phyloP scores from a whole-genome alignment of 1,140 invertebrate species.

The Drosophila obscura region DNA sequence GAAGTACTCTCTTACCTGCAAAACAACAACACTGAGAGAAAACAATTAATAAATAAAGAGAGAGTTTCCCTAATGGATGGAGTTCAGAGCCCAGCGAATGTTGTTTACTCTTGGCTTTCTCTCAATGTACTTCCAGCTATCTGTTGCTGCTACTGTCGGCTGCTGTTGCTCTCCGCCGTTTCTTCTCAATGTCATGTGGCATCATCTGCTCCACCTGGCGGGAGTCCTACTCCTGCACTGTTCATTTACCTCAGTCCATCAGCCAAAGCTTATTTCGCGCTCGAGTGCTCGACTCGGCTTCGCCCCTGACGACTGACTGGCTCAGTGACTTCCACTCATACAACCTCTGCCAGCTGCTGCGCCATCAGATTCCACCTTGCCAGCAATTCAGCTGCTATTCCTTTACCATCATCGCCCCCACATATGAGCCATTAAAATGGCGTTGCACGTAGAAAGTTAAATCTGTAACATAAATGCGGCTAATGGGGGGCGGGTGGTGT shows the following conservation, averaged over 20 bases:
- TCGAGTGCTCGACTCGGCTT: slow-evolving; percentile 42
- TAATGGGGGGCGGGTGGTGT: slow-evolving; percentile 4
- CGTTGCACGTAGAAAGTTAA: slow-evolving; percentile 58
- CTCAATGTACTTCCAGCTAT: slow-evolving; percentile 17
- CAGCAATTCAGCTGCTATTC: slow-evolving; percentile 24
- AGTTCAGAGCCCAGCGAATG: too few relatives aligned
- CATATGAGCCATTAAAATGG: slow-evolving; percentile 63
- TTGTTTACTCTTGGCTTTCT: neutral
- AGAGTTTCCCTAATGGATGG: too few relatives aligned
- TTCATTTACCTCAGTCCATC: slow-evolving; percentile 75
- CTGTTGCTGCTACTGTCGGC: slow-evolving; percentile 22
- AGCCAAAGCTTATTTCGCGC: slow-evolving; percentile 75
- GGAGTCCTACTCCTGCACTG: slow-evolving; percentile 36
- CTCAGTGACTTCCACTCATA: slow-evolving; percentile 3
- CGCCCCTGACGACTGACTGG: slow-evolving; percentile 15
- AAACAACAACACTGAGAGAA: slow-evolving; percentile 1
- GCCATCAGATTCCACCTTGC: slow-evolving; percentile 1
- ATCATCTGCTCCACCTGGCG: slow-evolving; percentile 51
- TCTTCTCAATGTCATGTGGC: slow-evolving; percentile 51
- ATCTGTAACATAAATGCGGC: slow-evolving; percentile 58
- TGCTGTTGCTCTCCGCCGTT: slow-evolving; percentile 40
- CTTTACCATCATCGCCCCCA: neutral
- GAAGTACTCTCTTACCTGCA: neutral
- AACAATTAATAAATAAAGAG: neutral
- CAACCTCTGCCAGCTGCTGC: neutral